A percentile compares a stretch with the other conserved stretches of the same genome.
Evolutionary conservation across 2,113 vertebrate species (phyloP).

Genomic region (Nansenia antarctica): DNA sequence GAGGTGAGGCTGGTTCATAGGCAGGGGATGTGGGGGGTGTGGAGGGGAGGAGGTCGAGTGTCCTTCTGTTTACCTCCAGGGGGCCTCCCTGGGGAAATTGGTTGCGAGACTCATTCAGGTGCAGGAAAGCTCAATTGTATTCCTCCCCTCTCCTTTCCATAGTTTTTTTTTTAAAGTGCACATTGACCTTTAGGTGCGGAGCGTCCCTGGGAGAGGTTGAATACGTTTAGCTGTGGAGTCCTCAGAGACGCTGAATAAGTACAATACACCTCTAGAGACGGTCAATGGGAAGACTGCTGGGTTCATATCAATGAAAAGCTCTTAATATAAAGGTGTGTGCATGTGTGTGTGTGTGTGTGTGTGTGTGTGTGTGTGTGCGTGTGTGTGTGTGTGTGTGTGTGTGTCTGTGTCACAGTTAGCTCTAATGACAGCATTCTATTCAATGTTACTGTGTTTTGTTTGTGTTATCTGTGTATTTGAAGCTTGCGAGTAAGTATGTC

Average conservation of each 20-base stretch:
- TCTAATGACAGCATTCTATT: too few relatives aligned
- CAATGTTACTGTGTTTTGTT: conserved; percentile 8
- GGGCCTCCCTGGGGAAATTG: conserved; percentile 32
- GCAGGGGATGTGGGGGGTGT: neutral
- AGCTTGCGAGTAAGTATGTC: too few relatives aligned
- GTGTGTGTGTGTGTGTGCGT: neutral
- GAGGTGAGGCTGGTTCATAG: conserved; percentile 3
- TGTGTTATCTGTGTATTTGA: neutral
- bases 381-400: conserved; percentile 21
- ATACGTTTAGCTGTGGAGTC: conserved; percentile 14
- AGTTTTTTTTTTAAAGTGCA: conserved; percentile 58
- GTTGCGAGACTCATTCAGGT: conserved; percentile 25
- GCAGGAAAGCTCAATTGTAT: conserved; percentile 17
- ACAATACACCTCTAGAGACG: conserved; percentile 6
- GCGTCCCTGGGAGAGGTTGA: conserved; percentile 45
- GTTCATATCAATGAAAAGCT: conserved; percentile 15
- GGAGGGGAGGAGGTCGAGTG: neutral
- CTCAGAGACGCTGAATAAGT: neutral
- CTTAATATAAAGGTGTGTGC: conserved; percentile 12
- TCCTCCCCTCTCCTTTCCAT: conserved; percentile 15
- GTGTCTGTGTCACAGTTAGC: conserved; percentile 6
- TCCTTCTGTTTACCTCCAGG: conserved; percentile 44
- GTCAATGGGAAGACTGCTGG: conserved; percentile 37
- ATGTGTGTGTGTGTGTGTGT: conserved; percentile 6
- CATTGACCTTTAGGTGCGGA: conserved; percentile 64